Conservation (phyloP, 2,888 invertebrate genomes). For the Ryuthela nishihirai region DNA sequence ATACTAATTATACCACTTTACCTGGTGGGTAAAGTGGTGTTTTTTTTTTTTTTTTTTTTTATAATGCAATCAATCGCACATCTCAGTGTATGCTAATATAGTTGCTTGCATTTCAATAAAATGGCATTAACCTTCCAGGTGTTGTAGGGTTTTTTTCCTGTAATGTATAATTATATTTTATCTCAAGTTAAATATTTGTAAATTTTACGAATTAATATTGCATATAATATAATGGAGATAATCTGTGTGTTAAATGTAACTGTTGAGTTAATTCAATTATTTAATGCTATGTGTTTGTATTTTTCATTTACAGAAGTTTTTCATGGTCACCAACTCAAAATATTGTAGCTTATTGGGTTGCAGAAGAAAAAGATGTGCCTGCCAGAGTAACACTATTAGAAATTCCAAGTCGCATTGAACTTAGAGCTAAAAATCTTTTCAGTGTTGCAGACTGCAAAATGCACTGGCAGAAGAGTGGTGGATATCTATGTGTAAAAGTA, state of each 20-base stretch:
- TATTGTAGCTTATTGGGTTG: conserved; percentile 95
- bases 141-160: too few relatives aligned
- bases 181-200: not conserved
- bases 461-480: conserved; percentile 98
- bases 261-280: not conserved
- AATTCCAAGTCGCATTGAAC: conserved; percentile 81
- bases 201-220: not conserved
- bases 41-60: too few relatives aligned
- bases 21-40: too few relatives aligned
- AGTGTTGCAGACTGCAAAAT: conserved; percentile 97
- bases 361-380: conserved; percentile 88
- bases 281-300: not conserved
- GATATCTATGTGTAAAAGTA: conserved; percentile 94
- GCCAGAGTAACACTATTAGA: conserved; percentile 90
- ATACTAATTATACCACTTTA: too few relatives aligned
- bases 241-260: not conserved
- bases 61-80: too few relatives aligned
- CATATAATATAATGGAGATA: not conserved
- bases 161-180: too few relatives aligned
- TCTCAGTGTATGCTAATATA: too few relatives aligned
- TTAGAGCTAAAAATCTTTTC: conserved; percentile 91
- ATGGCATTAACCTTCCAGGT: too few relatives aligned
- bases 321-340: conserved; percentile 98
- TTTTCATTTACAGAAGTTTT: conserved; percentile 70
- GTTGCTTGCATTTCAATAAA: too few relatives aligned